Evolutionary conservation across 2,113 vertebrate species (phyloP), one percentile per base, ranked within the genome.

Genomic region (Rafetus swinhoei): DNA sequence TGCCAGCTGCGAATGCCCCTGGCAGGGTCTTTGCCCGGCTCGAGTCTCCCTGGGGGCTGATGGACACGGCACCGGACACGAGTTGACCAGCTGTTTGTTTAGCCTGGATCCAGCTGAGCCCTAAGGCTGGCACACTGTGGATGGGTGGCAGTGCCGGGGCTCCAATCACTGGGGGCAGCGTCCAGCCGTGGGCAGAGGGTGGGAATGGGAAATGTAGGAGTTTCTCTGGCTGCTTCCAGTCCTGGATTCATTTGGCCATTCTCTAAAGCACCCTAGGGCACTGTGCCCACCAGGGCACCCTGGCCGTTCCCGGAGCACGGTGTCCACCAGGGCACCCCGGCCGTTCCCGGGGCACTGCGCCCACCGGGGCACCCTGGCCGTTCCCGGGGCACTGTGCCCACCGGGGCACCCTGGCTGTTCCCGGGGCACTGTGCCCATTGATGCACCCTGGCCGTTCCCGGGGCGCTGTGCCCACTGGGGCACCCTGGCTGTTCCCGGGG

Each of bases 261-360:
- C 15, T 65, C 62, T n/a, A 32, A 32, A 65, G 62, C 62, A 29
- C 29, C 15, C 29, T 6, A 45, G 55, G 55, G 15, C 55, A 6
- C 55, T 55, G 55, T 1, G 55, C 55, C 55, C 55, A 55, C 18
- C 4, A 14, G 55, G 4, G 18, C 55, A 19, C 19, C 55, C 19
- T 2, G 6, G 18, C 6, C 2, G 16, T 56, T 56, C 55, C 19
- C 5, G 19, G 55, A 16, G 3, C 7, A 19, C 55, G 2, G 2
- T 2, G 55, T 14, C 55, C 55, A 3, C 39, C 39, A 5, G 39
- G 39, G 39, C 55, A 56, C 55, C 19, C 2, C 2, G 55, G 55
- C 2, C 2, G 6, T 21, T 2, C 2, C 6, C 39, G 39, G 39
- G 39, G 39, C 39, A 45, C 39, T 45, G 39, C 39, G 56, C 56